Evolutionary conservation across 2,888 invertebrate genomes (phyloP).

Genomic region (Synergus laeviventris): DNA sequence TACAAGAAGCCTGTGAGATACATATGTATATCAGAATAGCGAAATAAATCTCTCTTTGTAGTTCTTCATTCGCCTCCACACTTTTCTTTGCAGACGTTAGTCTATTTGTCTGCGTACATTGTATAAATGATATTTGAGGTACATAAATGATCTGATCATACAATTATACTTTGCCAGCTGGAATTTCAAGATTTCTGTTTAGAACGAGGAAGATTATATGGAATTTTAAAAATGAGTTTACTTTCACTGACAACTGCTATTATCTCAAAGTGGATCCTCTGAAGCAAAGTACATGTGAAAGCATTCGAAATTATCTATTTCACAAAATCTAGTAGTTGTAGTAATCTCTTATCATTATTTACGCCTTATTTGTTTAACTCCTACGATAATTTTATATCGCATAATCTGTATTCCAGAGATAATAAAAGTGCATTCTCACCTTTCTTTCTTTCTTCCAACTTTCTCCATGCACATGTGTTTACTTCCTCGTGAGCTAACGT

Average conservation of each 20-base stretch:
- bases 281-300: background rate
- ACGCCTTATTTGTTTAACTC: background rate
- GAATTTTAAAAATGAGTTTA: too few relatives aligned
- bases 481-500: background rate
- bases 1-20: background rate
- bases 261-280: background rate
- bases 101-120: background rate
- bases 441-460: slow-evolving; percentile 19
- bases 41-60: background rate
- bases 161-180: too few relatives aligned
- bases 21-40: background rate
- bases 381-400: background rate
- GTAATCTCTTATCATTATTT: background rate
- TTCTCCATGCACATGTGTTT: slow-evolving; percentile 15
- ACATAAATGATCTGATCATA: too few relatives aligned
- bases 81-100: background rate
- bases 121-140: too few relatives aligned
- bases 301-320: background rate
- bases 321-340: background rate
- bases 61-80: background rate
- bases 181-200: too few relatives aligned
- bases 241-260: background rate
- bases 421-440: background rate
- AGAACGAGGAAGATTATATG: too few relatives aligned
- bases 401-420: background rate